Percentiles rank a stretch among this genome's conserved stretches.
phyloP scores from a whole-genome alignment of 2,113 vertebrate species.

The Falco punctatus region DNA sequence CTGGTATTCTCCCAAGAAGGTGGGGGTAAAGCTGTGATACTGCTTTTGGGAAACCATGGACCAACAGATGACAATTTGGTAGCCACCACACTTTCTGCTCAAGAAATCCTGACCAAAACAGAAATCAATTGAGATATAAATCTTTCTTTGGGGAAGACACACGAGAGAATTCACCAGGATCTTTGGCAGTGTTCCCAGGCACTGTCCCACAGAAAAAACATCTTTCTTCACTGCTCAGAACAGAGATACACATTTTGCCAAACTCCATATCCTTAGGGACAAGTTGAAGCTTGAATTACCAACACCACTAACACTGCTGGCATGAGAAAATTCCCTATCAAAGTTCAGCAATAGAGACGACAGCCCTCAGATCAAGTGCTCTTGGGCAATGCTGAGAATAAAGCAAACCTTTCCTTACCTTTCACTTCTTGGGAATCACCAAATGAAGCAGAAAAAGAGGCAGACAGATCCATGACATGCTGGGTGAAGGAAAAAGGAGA shows the following conservation, averaged over 20 bases:
- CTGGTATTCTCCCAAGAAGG: neutral
- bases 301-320: neutral
- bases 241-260: neutral
- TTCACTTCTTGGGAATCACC: neutral
- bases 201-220: neutral
- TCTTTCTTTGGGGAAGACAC: neutral
- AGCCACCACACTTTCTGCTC: neutral
- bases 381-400: neutral
- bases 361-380: neutral
- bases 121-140: neutral
- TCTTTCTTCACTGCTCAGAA: neutral
- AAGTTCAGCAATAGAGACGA: neutral
- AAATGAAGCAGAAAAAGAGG: neutral
- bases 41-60: neutral
- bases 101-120: neutral
- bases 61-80: accelerated
- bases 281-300: neutral
- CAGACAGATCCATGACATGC: accelerated
- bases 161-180: neutral
- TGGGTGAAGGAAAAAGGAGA: neutral
- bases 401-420: neutral
- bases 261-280: neutral
- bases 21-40: neutral
- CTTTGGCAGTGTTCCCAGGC: neutral
- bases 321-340: neutral